A percentile compares a stretch with the other conserved stretches of the same genome.
Evolutionary conservation across 2,888 invertebrate genomes (phyloP).

Genomic region (Eristalis arbustorum): DNA sequence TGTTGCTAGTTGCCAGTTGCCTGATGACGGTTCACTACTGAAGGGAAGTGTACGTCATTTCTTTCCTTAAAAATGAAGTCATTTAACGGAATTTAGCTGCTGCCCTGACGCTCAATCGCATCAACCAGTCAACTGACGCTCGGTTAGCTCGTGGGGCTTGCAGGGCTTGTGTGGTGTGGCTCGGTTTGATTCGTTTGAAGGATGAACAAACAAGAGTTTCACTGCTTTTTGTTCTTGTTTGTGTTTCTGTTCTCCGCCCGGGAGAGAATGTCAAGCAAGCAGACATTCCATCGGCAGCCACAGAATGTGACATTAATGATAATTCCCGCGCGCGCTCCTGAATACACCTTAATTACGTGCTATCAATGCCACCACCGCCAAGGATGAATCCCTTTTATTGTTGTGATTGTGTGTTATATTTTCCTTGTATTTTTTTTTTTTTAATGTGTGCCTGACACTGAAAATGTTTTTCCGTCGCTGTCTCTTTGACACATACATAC

Average conservation of each 20-base stretch:
- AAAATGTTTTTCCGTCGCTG: conserved; percentile 29
- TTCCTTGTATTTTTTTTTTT: background rate
- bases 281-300: conserved; percentile 3
- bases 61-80: conserved; percentile 29
- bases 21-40: conserved; percentile 11
- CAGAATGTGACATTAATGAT: conserved; percentile 40
- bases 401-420: conserved; percentile 38
- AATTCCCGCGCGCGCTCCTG: conserved; percentile 34
- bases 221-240: background rate
- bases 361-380: conserved; percentile 47
- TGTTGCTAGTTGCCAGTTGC: conserved; percentile 27
- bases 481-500: background rate
- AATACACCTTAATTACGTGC: conserved; percentile 63
- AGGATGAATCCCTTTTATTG: conserved; percentile 37
- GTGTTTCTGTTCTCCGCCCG: background rate
- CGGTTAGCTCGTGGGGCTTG: background rate
- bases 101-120: conserved; percentile 10
- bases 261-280: background rate
- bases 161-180: too few relatives aligned
- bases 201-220: conserved; percentile 16
- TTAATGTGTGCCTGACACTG: conserved; percentile 10
- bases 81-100: conserved; percentile 28
- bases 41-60: conserved; percentile 2
- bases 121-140: conserved; percentile 17
- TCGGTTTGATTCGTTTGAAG: conserved; percentile 20